Base-by-base conservation (phyloP, 2,888 invertebrate genomes). In the Drosophila kokeensis region DNA sequence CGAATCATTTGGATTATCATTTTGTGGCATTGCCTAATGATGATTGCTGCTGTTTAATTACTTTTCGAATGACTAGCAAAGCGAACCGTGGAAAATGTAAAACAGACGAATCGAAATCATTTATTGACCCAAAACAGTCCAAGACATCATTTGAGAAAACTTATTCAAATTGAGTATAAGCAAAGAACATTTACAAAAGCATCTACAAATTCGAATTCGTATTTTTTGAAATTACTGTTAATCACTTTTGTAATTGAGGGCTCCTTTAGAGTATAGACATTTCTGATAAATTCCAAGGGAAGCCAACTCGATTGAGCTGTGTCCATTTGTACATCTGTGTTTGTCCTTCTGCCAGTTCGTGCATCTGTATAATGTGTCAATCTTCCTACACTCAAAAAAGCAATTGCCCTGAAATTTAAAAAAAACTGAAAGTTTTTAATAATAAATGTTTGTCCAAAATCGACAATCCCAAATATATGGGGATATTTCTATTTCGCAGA, bases 11-110 rank as follows among this genome's bases (percentile, higher is more conserved):
- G 69, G 65, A 86, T 73, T 85, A 76, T 75, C 79, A 72, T 71
- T 83, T 82, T 82, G 68, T 89, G 82, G 80, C 83, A 83, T 73
- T 88, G 90, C 86, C 86, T 82, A 88, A 87, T 84, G 81, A 88
- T 88, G 71, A 83, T 69, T 76, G 81, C 80, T 64, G 61, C 42
- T 75, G 49, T 72, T 89, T 89, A 84, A 83, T 87, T 82, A 83
- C 60, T 67, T 64, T 69, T 62, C 34, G 38, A 79, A 69, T 73
- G 67, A 72, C 76, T 76, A 57, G 69, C 72, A 53, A 50, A n/a
- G 38, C n/a, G 32, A 66, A 49, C 11, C 1, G 27, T n/a, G 24
- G 4, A 40, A 36, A 52, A 52, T 50, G 32, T 18, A 42, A 69
- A 18, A 21, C 27, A 45, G 21, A 36, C 27, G 38, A 68, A 50